Percentiles rank a stretch among this genome's conserved stretches.
phyloP scores from a whole-genome alignment of 2,888 invertebrate species.

The Drosophila sordidula region DNA sequence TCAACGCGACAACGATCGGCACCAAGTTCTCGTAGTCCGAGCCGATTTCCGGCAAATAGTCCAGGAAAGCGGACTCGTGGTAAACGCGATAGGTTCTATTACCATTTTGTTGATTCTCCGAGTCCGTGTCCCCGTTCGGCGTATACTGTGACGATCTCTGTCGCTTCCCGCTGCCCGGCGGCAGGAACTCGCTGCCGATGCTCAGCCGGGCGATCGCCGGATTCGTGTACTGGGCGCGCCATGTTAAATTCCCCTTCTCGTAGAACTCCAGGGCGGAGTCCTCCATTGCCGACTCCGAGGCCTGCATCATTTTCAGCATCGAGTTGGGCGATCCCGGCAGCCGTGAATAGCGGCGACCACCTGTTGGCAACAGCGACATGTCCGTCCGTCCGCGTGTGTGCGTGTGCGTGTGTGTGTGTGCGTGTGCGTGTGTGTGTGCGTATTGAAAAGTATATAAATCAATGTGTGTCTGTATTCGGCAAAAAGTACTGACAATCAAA shows the following conservation, averaged over 20 bases:
- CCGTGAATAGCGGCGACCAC: neutral
- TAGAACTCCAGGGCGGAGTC: slow-evolving; percentile 38
- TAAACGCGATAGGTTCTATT: slow-evolving; percentile 3
- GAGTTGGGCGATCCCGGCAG: neutral
- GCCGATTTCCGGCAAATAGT: slow-evolving; percentile 13
- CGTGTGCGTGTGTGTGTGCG: no score
- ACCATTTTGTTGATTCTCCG: slow-evolving; percentile 28
- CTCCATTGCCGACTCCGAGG: slow-evolving; percentile 29
- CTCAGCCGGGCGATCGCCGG: slow-evolving; percentile 16
- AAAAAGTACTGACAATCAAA: neutral
- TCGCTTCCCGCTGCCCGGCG: neutral
- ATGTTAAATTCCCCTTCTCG: slow-evolving; percentile 36
- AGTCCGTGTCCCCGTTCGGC: slow-evolving; percentile 10
- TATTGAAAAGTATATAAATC: neutral
- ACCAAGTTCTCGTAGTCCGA: slow-evolving; percentile 33
- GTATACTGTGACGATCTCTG: neutral
- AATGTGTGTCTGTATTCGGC: neutral
- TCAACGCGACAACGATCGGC: neutral
- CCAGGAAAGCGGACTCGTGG: neutral
- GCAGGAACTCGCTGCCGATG: slow-evolving; percentile 40
- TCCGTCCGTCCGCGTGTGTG: neutral
- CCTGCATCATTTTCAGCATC: slow-evolving; percentile 15
- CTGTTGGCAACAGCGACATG: slow-evolving; percentile 7
- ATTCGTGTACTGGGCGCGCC: slow-evolving; percentile 47
- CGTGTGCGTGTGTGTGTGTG: neutral